Evolutionary conservation across 1,140 invertebrate genomes (phyloP), one percentile per base, ranked within the genome.

Genomic region (Trichonephila clavata): DNA sequence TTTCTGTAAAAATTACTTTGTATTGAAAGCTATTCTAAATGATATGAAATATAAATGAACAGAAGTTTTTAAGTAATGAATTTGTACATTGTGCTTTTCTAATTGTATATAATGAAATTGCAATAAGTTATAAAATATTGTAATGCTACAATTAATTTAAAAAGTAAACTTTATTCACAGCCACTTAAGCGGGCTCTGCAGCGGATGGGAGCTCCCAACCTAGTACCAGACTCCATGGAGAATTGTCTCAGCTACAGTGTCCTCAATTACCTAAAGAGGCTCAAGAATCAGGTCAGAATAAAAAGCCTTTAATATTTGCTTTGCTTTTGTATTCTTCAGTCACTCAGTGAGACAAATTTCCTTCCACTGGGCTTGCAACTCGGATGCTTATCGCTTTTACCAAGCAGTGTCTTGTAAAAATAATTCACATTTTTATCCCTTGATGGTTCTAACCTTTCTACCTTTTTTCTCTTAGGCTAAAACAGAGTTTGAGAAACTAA

Each of bases 231-330:
- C 95, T 98, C 97, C 93, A 97, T 98, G 96, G 99, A 99, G 95
- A 99, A 98, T 95, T 98, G 98, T 94, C 96, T 99, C 60, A 99
- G 98, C 94, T 99, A 98, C 95, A 98, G 97, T 92, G 98, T 99
- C 13, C 97, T 99, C 93, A 99, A 98, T 96, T 99, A 99, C 95
- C 96, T 99, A 94, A 99, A 99, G 96, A 97, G 98, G 95, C 96
- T 99, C 94, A 99, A 99, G 96, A 99, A 99, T 95, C 95, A 96
- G 94, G 96, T 96, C 86, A 94, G 94, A 87, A 60, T 94, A 24
- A 50, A 5, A 50, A 50, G 50, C 50, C 50, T 50, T 50, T 50
- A 50, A 50, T 50, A 50, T 50, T 50, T 50, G 10, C 24, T 77
- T 18, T 27, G 63, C 63, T 27, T 68, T 77, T 32, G 14, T 2